Percentiles rank a stretch among this genome's conserved stretches.
Conservation (phyloP, 2,888 invertebrate genomes). For the Cantharis flavilabris region DNA sequence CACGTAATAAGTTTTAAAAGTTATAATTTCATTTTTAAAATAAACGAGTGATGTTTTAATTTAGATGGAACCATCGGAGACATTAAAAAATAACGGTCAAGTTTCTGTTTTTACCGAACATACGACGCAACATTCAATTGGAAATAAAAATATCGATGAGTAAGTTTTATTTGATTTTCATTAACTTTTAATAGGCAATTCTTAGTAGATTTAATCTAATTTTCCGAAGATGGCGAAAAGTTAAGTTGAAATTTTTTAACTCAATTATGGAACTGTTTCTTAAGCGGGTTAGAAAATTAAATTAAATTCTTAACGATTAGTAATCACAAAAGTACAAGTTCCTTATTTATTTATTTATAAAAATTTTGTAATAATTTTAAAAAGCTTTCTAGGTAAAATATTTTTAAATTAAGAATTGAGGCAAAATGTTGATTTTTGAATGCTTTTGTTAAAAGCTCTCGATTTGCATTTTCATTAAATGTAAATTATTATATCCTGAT, state of each 20-base stretch:
- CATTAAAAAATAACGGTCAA: not conserved
- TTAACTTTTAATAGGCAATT: not conserved
- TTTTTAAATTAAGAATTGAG: not conserved
- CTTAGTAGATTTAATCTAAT: not conserved
- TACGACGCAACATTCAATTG: not conserved
- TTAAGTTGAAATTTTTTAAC: not conserved
- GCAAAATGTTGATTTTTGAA: not conserved
- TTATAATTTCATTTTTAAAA: not conserved
- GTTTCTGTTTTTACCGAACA: not conserved
- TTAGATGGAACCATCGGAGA: not conserved
- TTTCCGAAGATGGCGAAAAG: not conserved
- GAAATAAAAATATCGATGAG: constrained; percentile 3
- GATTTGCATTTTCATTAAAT: not conserved
- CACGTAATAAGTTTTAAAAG: not conserved
- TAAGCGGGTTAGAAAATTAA: not conserved
- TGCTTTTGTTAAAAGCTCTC: not conserved
- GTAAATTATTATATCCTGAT: not conserved
- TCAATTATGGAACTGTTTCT: not conserved
- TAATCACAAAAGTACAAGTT: not conserved
- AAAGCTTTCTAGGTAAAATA: not conserved
- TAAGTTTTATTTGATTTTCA: constrained; percentile 7
- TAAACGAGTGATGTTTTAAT: not conserved
- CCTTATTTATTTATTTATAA: not conserved
- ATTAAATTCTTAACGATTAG: not conserved
- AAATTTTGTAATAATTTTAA: too few relatives aligned